A percentile compares a stretch with the other conserved stretches of the same genome.
Evolutionary conservation across 2,888 invertebrate species (phyloP).

Genomic region (Chamaedrilus cognettii): DNA sequence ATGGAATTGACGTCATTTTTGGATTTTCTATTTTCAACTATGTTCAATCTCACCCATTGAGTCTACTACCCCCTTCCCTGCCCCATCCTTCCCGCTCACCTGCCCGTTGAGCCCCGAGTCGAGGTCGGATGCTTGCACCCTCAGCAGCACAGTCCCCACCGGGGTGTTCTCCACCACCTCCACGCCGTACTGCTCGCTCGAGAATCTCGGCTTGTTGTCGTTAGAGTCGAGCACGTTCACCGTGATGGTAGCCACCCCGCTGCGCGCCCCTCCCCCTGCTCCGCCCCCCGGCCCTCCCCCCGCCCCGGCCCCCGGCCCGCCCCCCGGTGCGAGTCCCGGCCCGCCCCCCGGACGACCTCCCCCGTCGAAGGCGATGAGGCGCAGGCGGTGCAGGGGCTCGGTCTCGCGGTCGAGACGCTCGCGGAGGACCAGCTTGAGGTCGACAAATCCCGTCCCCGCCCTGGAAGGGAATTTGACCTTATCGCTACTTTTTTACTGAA

Average conservation of each 20-base stretch:
- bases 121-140: constrained; percentile 33
- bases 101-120: constrained; percentile 36
- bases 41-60: too few species aligned
- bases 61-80: too few species aligned
- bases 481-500: too few species aligned
- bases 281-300: background rate
- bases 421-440: constrained; percentile 30
- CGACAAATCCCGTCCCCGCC: constrained; percentile 32
- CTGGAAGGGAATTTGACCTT: too few species aligned
- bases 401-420: constrained; percentile 33
- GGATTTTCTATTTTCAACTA: too few species aligned
- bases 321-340: too few species aligned
- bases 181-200: constrained; percentile 32
- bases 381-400: constrained; percentile 28
- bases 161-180: constrained; percentile 31
- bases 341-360: too few species aligned
- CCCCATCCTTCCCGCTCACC: too few species aligned
- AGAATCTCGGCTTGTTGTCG: constrained; percentile 35
- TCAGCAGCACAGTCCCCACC: constrained; percentile 20
- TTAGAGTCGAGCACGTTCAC: constrained; percentile 37
- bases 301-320: background rate
- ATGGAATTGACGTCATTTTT: too few species aligned
- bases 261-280: constrained; percentile 14
- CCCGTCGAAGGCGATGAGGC: constrained; percentile 30
- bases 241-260: constrained; percentile 29